Evolutionary conservation across 2,113 vertebrate genomes (phyloP).

Genomic region (Takifugu bimaculatus): DNA sequence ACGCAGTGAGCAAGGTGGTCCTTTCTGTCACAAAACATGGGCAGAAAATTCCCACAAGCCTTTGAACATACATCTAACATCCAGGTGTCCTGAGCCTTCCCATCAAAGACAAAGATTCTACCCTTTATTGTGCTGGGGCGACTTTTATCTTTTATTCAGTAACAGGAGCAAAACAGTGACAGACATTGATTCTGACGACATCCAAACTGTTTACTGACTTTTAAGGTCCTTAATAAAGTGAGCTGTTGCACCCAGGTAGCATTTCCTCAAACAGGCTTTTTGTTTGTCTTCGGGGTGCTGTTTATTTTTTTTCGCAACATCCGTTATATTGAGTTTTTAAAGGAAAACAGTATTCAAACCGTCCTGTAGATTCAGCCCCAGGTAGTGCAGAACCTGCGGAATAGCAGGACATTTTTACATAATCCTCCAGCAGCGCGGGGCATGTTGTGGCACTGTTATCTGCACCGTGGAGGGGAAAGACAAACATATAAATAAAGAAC

Average conservation of each 20-base stretch:
- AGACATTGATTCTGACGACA: background rate
- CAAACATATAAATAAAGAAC: constrained; percentile 15
- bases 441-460: constrained; percentile 38
- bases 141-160: constrained; percentile 46
- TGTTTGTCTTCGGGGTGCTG: constrained; percentile 40
- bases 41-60: constrained; percentile 32
- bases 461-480: constrained; percentile 15
- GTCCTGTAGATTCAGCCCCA: constrained; percentile 14
- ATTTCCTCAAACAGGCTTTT: constrained; percentile 38
- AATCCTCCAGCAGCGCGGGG: constrained; percentile 35
- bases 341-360: constrained; percentile 38
- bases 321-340: constrained; percentile 30
- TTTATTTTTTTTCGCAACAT: constrained; percentile 33
- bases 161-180: constrained; percentile 27
- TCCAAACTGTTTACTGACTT: background rate
- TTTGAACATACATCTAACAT: constrained; percentile 60
- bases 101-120: constrained; percentile 50
- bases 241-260: constrained; percentile 8
- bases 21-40: constrained; percentile 44
- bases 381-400: constrained; percentile 26
- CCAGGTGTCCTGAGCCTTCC: constrained; percentile 58
- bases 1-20: constrained; percentile 53
- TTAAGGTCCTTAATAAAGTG: constrained; percentile 14
- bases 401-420: constrained; percentile 22
- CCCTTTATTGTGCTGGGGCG: constrained; percentile 54